A percentile compares a stretch with the other conserved stretches of the same genome.
Conservation (phyloP, 2,888 invertebrate species). For the Sphaeridia pumilis region DNA sequence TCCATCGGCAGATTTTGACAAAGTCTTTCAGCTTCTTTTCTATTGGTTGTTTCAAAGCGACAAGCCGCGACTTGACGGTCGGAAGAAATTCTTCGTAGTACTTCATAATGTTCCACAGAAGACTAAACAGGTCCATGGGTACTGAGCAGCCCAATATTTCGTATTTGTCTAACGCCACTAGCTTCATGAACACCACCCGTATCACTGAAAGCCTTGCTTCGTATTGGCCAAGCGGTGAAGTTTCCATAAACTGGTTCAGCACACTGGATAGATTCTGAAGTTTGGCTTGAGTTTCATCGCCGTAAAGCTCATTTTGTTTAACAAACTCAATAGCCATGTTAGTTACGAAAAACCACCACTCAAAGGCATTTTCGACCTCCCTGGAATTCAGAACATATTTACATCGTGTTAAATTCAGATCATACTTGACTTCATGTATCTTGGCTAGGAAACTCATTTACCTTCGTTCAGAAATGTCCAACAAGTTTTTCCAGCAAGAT, state of each 20-base stretch:
- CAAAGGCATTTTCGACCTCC: constrained; percentile 56
- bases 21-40: constrained; percentile 86
- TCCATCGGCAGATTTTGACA: constrained; percentile 90
- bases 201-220: constrained; percentile 63
- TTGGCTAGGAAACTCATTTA: constrained; percentile 35
- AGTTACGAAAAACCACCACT: constrained; percentile 86
- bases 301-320: neutral
- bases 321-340: constrained; percentile 52
- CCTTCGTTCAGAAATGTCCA: constrained; percentile 56
- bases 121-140: neutral
- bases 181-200: constrained; percentile 67
- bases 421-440: neutral
- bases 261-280: constrained; percentile 46
- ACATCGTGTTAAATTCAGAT: neutral
- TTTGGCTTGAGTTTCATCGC: constrained; percentile 29
- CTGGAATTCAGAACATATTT: constrained; percentile 39
- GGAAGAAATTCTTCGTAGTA: constrained; percentile 70
- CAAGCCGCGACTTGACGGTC: constrained; percentile 54
- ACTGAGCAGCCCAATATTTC: neutral
- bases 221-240: constrained; percentile 73
- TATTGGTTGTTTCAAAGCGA: constrained; percentile 61
- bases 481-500: constrained; percentile 71
- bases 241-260: constrained; percentile 69
- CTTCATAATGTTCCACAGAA: constrained; percentile 64
- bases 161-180: constrained; percentile 48